Percentiles rank a stretch among this genome's conserved stretches.
These are phyloP conservation scores for Austrolebias charrua DNA, from an alignment of 2,797 vertebrate species.

Conservation along the genomic window DNA sequence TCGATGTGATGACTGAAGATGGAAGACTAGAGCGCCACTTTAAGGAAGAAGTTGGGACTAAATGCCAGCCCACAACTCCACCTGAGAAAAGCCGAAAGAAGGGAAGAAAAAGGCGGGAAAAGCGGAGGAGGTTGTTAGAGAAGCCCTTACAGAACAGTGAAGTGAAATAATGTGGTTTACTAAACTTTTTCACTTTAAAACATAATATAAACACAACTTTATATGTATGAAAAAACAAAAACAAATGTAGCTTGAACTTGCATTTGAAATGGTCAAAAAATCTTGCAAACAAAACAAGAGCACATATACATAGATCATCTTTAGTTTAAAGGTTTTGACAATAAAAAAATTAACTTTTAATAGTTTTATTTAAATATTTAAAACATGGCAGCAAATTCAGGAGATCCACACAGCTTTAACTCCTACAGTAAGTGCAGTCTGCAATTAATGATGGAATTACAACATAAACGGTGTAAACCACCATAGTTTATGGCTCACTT, in stretches of 20 bases:
- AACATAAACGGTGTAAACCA: conserved; percentile 12
- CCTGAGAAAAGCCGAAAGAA: too few species aligned
- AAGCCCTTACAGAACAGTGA: too few species aligned
- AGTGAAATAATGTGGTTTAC: too few species aligned
- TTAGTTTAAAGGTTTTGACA: neutral
- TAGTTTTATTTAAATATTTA: neutral
- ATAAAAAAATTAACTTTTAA: neutral
- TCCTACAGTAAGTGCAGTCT: neutral
- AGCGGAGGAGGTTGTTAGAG: too few species aligned
- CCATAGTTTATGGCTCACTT: conserved; percentile 7
- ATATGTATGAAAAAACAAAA: too few species aligned
- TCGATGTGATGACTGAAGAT: too few species aligned
- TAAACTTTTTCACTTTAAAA: too few species aligned
- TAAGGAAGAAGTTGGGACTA: too few species aligned
- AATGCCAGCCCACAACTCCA: too few species aligned
- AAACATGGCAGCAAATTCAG: neutral
- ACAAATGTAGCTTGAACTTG: too few species aligned
- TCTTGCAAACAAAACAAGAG: neutral
- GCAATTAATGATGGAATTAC: conserved; percentile 11
- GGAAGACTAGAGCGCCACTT: too few species aligned
- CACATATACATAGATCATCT: neutral
- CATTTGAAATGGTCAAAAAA: neutral
- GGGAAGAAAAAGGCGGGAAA: too few species aligned
- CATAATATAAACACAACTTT: neutral
- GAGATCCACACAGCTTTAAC: conserved; percentile 2